Percentiles rank a stretch among this genome's conserved stretches.
These are phyloP conservation scores for Sinocyclocheilus rhinocerous DNA, from an alignment of 2,113 vertebrate species.

Conservation along the genomic window DNA sequence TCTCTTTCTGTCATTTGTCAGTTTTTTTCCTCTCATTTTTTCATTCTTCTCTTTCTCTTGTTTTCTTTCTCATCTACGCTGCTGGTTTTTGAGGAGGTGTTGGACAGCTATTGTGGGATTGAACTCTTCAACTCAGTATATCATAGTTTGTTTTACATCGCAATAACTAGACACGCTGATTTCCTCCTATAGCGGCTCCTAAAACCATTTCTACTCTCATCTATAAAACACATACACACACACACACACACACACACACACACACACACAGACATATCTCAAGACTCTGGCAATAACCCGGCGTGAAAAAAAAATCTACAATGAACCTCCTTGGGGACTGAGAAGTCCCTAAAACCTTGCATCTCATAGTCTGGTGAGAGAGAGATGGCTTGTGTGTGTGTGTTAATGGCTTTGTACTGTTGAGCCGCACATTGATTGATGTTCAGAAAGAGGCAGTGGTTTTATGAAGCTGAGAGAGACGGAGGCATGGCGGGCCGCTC, in stretches of 20 bases:
- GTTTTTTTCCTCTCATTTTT: constrained; percentile 12
- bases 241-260: background rate
- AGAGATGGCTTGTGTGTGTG: constrained; percentile 3
- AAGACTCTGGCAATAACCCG: constrained; percentile 31
- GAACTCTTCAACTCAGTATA: constrained; percentile 31
- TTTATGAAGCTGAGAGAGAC: constrained; percentile 70
- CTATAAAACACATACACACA: constrained; percentile 30
- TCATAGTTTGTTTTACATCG: constrained; percentile 33
- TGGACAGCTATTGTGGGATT: constrained; percentile 34
- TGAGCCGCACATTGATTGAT: constrained; percentile 64
- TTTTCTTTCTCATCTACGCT: background rate
- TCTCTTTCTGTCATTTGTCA: constrained; percentile 3
- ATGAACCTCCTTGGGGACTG: constrained; percentile 21
- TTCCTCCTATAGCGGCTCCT: background rate
- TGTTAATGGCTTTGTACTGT: constrained; percentile 45
- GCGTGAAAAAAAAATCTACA: constrained; percentile 15
- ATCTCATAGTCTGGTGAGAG: constrained; percentile 31
- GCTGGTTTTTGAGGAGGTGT: background rate
- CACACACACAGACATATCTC: too few species aligned
- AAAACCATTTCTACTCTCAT: constrained; percentile 32
- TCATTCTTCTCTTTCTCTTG: constrained; percentile 5
- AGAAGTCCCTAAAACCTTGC: constrained; percentile 45
- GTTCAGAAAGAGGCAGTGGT: constrained; percentile 59
- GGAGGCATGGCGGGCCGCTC: constrained; percentile 65
- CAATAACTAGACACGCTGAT: constrained; percentile 13